A percentile compares a stretch with the other conserved stretches of the same genome.
These are phyloP conservation scores for Heliconius nattereri DNA, from an alignment of 1,140 invertebrate genomes.

Conservation along the genomic window DNA sequence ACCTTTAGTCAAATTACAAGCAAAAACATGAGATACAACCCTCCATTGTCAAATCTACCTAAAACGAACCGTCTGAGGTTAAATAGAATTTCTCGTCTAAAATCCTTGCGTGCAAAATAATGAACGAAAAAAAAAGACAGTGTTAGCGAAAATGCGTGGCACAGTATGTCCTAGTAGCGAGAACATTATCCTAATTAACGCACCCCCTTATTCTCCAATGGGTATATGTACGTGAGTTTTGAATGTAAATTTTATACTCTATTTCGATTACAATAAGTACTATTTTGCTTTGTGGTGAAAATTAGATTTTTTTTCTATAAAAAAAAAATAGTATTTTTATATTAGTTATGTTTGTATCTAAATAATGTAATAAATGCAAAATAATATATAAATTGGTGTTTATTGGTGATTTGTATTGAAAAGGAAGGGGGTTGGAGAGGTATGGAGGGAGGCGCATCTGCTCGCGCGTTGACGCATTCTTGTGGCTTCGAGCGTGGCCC, in stretches of 20 bases:
- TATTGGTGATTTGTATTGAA: constrained; percentile 50
- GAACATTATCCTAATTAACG: constrained; percentile 49
- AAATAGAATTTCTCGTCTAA: constrained; percentile 21
- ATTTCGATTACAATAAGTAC: neutral
- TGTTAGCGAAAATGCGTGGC: constrained; percentile 37
- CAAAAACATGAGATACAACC: neutral
- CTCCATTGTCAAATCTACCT: neutral
- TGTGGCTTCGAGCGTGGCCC: constrained; percentile 66
- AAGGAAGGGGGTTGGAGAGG: constrained; percentile 43
- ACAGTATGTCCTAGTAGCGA: constrained; percentile 40
- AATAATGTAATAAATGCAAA: neutral
- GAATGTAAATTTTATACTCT: neutral
- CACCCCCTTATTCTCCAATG: constrained; percentile 4
- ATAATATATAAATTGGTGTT: constrained; percentile 33
- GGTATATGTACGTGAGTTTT: constrained; percentile 12
- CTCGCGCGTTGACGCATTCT: constrained; percentile 75
- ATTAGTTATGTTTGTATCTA: neutral
- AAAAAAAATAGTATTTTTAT: neutral
- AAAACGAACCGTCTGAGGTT: constrained; percentile 12
- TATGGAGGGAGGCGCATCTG: constrained; percentile 57
- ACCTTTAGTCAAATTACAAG: neutral
- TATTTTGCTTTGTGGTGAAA: neutral
- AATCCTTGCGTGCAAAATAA: constrained; percentile 35
- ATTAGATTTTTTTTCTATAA: neutral
- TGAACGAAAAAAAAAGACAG: constrained; percentile 34